A percentile compares a stretch with the other conserved stretches of the same genome.
Evolutionary conservation across 1,140 invertebrate genomes (phyloP).

Genomic region (Pseudomyrmex gracilis): DNA sequence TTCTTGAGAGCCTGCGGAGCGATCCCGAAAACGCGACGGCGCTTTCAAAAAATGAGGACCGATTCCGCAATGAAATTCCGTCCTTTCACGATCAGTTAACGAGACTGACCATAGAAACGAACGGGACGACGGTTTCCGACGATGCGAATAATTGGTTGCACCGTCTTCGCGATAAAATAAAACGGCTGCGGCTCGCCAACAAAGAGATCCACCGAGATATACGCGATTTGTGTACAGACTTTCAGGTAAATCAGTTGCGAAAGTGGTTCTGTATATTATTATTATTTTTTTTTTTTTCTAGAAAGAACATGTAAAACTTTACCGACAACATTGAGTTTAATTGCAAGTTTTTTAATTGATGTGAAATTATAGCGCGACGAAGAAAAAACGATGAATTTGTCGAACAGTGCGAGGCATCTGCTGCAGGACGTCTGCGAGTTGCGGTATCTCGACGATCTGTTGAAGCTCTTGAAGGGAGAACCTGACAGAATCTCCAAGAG

Average conservation of each 20-base stretch:
- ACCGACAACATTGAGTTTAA: not conserved
- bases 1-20: slow-evolving; percentile 64
- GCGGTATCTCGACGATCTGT: slow-evolving; percentile 82
- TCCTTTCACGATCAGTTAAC: slow-evolving; percentile 78
- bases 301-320: not conserved
- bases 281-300: not conserved
- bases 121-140: slow-evolving; percentile 64
- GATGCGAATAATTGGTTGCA: slow-evolving; percentile 71
- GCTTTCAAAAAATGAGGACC: slow-evolving; percentile 75
- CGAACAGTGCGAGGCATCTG: slow-evolving; percentile 72
- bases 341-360: not conserved
- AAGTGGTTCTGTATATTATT: not conserved
- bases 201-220: slow-evolving; percentile 78
- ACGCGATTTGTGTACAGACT: slow-evolving; percentile 73
- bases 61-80: slow-evolving; percentile 69
- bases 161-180: slow-evolving; percentile 76
- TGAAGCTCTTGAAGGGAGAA: slow-evolving; percentile 81
- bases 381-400: slow-evolving; percentile 76
- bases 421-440: slow-evolving; percentile 79
- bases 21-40: slow-evolving; percentile 59
- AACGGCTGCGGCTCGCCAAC: slow-evolving; percentile 74
- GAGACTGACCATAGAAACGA: slow-evolving; percentile 77
- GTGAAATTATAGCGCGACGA: slow-evolving; percentile 77
- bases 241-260: slow-evolving; percentile 69
- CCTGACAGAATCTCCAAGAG: slow-evolving; percentile 79